Conservation (phyloP, 2,888 invertebrate species). For the Spialia ferax region DNA sequence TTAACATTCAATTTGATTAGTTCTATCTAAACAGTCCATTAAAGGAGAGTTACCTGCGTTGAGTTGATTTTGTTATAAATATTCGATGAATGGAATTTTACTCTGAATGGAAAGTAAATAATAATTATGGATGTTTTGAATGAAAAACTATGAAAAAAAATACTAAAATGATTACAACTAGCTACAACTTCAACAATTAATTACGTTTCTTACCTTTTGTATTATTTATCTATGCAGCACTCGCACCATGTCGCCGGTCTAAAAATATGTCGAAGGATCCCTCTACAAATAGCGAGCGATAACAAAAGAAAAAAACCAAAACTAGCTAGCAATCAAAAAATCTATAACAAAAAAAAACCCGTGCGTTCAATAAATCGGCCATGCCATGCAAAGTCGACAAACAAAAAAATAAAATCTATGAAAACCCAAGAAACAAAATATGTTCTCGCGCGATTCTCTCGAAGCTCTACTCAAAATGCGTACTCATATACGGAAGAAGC, state of each 20-base stretch:
- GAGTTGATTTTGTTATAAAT: not conserved
- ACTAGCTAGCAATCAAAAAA: constrained; percentile 66
- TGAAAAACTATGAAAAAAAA: not conserved
- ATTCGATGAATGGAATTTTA: not conserved
- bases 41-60: not conserved
- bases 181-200: not conserved
- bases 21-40: constrained; percentile 6
- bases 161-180: not conserved
- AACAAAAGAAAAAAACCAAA: constrained; percentile 59
- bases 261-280: constrained; percentile 21
- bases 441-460: constrained; percentile 64
- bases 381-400: constrained; percentile 77
- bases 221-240: not conserved
- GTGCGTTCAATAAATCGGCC: constrained; percentile 69
- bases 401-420: constrained; percentile 51
- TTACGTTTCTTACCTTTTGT: constrained; percentile 11
- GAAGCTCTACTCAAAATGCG: constrained; percentile 42
- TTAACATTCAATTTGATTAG: constrained; percentile 3
- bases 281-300: constrained; percentile 46
- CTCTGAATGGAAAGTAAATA: not conserved
- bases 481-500: constrained; percentile 26
- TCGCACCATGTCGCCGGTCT: constrained; percentile 11
- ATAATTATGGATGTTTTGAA: too few species aligned
- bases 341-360: constrained; percentile 62
- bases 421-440: constrained; percentile 50